Evolutionary conservation across 2,113 vertebrate species (phyloP), one percentile per base, ranked within the genome.

Genomic region (Neofelis nebulosa): DNA sequence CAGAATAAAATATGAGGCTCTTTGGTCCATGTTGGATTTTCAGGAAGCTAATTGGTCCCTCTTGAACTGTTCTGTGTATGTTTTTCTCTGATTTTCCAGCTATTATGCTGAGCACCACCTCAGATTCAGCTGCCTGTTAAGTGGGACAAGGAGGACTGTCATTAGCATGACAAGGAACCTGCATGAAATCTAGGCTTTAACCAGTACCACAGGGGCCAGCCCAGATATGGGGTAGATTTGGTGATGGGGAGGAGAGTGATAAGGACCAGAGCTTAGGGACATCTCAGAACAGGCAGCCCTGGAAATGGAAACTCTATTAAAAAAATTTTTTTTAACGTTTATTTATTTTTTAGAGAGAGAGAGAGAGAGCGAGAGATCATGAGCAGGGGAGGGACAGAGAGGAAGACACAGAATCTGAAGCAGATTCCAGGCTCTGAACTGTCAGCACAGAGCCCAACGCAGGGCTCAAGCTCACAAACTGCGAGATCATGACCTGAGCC

Each of bases 21-120:
- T 81, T 65, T 86, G 79, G n/a, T 71, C 66, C 80, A 29, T 61
- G 79, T n/a, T 93, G 25, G 33, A 86, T 96, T 87, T 97, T 90
- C 68, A 38, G 85, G 41, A 89, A 85, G 68, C 68, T 74, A 73
- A 73, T 19, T 52, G 48, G 71, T 89, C 36, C 55, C 48, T 71
- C 41, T 80, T 63, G 21, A 92, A 83, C 23, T 80, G 38, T 93
- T 81, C 66, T 85, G 68, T 19, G 36, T 63, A 41, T 82, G 63
- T 90, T 96, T 96, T 78, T 73, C 41, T 61, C 13, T 63, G n/a
- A 81, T 92, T 81, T 89, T 57, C 36, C 14, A 89, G 61, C 73
- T 57, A 69, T 85, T 85, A 41, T 45, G 23, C 21, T 76, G 61
- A 82, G 52, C 11, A 45, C 38, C 68, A 73, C 8, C 19, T 91